phyloP scores from a whole-genome alignment of 2,113 vertebrate genomes.

The Nicator chloris region DNA sequence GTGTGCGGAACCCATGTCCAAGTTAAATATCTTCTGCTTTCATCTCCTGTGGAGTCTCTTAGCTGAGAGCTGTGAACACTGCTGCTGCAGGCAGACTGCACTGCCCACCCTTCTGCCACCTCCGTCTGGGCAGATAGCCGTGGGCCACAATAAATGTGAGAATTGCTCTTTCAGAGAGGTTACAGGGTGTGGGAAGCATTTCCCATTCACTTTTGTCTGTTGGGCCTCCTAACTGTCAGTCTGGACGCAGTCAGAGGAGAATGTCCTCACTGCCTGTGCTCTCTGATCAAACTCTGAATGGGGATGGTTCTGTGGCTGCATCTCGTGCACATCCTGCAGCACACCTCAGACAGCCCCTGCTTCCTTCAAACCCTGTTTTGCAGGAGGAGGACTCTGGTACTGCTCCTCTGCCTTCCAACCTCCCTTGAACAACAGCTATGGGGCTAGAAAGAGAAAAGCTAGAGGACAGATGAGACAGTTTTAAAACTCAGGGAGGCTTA shows the following conservation, averaged over 20 bases:
- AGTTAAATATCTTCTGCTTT: not conserved
- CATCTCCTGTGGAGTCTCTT: not conserved
- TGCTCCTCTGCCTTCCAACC: not conserved
- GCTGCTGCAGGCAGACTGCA: not conserved
- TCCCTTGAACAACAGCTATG: not conserved
- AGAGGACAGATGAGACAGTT: not conserved
- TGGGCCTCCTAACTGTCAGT: not conserved
- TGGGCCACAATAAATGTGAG: not conserved
- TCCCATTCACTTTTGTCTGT: not conserved
- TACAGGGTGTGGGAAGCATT: not conserved
- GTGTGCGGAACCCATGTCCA: accelerated
- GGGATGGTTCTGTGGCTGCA: not conserved
- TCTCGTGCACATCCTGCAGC: not conserved
- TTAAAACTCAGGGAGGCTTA: not conserved
- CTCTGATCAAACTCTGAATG: not conserved
- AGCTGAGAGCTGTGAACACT: not conserved
- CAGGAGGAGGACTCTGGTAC: not conserved
- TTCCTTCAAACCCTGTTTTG: not conserved
- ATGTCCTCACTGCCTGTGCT: not conserved
- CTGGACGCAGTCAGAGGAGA: not conserved
- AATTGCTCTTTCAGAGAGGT: not conserved
- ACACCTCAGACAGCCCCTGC: not conserved
- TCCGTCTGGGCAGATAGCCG: not conserved
- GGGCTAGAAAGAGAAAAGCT: not conserved
- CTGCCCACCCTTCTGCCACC: not conserved